Evolutionary conservation across 1,140 invertebrate genomes (phyloP).

Genomic region (Heliothis virescens): DNA sequence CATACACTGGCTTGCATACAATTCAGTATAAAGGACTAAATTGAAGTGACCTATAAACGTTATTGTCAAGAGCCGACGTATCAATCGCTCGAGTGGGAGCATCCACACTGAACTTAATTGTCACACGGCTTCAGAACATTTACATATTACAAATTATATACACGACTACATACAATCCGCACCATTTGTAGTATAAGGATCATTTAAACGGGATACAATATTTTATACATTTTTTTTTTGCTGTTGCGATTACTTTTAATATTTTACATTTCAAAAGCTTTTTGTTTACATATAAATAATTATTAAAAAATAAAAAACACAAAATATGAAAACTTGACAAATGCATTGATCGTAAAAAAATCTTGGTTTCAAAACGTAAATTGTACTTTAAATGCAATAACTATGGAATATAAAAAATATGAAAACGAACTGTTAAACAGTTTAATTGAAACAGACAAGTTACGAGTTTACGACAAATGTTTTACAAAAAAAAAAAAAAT

Average conservation of each 20-base stretch:
- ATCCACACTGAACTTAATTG: constrained; percentile 10
- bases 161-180: constrained; percentile 35
- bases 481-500: constrained; percentile 17
- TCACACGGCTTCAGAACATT: constrained; percentile 35
- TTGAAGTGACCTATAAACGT: constrained; percentile 42
- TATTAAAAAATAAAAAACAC: not conserved
- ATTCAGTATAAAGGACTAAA: constrained; percentile 37
- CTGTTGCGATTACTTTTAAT: not conserved
- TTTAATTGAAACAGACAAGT: constrained; percentile 15
- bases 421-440: not conserved
- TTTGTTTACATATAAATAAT: not conserved
- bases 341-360: constrained; percentile 1
- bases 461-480: constrained; percentile 12
- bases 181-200: constrained; percentile 15
- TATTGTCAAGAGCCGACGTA: constrained; percentile 42
- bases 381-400: constrained; percentile 22
- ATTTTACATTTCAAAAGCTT: constrained; percentile 7
- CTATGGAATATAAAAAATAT: constrained; percentile 26
- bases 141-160: constrained; percentile 45
- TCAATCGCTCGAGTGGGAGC: not conserved
- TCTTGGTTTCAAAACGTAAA: not conserved
- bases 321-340: not conserved
- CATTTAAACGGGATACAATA: constrained; percentile 6
- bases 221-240: constrained; percentile 27
- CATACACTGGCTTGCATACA: constrained; percentile 29